Evolutionary conservation across 2,797 vertebrate species (phyloP).

Genomic region (Tapirus indicus): DNA sequence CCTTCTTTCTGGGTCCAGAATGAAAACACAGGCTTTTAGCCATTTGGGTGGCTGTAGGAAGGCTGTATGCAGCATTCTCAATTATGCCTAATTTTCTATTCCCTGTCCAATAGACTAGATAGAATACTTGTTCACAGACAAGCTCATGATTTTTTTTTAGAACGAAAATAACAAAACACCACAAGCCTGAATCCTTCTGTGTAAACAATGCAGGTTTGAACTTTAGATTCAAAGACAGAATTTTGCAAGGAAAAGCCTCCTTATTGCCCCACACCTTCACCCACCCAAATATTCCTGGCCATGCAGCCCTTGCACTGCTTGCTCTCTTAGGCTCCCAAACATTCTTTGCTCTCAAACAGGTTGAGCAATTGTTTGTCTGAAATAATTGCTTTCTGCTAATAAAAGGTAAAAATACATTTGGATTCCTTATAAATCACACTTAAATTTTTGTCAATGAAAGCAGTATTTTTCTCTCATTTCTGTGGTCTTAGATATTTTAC

Average conservation of each 20-base stretch:
- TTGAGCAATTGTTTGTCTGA: neutral
- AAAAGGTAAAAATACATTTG: slow-evolving; percentile 18
- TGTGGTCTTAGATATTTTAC: slow-evolving; percentile 42
- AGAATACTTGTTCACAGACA: neutral
- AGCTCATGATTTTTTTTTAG: neutral
- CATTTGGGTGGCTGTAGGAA: neutral
- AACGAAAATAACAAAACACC: neutral
- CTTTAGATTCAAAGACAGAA: neutral
- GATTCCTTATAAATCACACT: neutral
- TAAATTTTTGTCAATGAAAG: slow-evolving; percentile 52
- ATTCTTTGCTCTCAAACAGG: neutral
- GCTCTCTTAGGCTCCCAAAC: neutral
- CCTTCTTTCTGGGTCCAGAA: neutral
- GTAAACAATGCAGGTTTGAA: neutral
- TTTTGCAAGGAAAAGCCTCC: neutral
- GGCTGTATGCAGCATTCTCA: neutral
- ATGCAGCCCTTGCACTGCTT: neutral
- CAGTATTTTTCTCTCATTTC: slow-evolving; percentile 68
- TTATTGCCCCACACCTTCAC: neutral
- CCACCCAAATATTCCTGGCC: neutral
- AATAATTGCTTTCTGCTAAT: neutral
- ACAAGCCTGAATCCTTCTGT: neutral
- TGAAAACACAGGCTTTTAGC: neutral
- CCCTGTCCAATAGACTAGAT: neutral
- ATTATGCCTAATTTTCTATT: neutral